phyloP scores from a whole-genome alignment of 1,140 invertebrate genomes.

The Nasonia giraulti region DNA sequence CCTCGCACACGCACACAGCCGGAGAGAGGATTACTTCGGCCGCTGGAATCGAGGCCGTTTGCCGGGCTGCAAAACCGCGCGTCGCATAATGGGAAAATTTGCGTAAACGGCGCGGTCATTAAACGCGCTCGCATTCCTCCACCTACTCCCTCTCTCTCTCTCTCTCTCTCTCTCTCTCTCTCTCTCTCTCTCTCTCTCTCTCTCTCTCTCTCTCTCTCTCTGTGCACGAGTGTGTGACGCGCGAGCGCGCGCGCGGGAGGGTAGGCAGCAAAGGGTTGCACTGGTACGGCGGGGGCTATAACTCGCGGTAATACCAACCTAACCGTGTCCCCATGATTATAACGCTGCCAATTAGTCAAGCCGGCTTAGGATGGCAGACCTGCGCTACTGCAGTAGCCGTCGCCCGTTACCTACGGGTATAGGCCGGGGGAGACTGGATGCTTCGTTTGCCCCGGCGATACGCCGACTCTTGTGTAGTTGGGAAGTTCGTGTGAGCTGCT shows the following conservation, averaged over 20 bases:
- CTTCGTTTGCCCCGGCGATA: conserved; percentile 39
- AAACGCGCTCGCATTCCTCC: conserved; percentile 25
- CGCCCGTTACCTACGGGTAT: not conserved
- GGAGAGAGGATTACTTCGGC: not conserved
- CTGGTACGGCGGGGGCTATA: conserved; percentile 63
- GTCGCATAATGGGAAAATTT: conserved; percentile 75
- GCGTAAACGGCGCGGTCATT: conserved; percentile 69
- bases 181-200: conserved; percentile 63
- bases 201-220: conserved; percentile 63
- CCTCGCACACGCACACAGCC: not conserved
- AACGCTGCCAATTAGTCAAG: conserved; percentile 75
- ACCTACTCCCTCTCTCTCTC: conserved; percentile 58
- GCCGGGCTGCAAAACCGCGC: conserved; percentile 68
- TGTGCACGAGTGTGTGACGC: conserved; percentile 59
- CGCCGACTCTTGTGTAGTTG: not conserved
- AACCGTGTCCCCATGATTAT: conserved; percentile 75
- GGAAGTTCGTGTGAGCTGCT: too few relatives aligned
- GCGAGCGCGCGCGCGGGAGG: conserved; percentile 9
- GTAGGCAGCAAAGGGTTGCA: conserved; percentile 23
- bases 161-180: conserved; percentile 63
- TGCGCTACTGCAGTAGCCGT: not conserved
- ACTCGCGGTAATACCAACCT: conserved; percentile 75
- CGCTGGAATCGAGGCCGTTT: conserved; percentile 38
- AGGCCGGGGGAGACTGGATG: not conserved
- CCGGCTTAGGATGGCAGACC: conserved; percentile 71